Percentiles rank a stretch among this genome's conserved stretches.
These are phyloP conservation scores for Sisor rabdophorus DNA, from an alignment of 2,113 vertebrate species.

Conservation along the genomic window DNA sequence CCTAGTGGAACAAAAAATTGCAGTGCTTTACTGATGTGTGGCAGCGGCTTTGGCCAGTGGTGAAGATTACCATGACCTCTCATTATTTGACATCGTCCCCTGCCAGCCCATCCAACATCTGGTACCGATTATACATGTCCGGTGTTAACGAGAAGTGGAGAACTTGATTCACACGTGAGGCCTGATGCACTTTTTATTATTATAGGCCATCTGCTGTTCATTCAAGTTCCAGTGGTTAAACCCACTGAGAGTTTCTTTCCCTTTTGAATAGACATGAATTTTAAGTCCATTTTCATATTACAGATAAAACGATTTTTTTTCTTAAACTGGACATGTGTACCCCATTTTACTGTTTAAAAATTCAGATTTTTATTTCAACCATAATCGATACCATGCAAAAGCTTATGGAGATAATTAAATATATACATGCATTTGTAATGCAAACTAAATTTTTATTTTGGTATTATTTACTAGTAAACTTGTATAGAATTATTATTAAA, in stretches of 20 bases:
- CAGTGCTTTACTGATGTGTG: conserved; percentile 36
- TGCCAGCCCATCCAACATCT: conserved; percentile 50
- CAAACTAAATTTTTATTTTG: not conserved
- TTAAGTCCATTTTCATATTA: conserved; percentile 13
- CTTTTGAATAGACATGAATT: conserved; percentile 32
- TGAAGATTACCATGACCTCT: conserved; percentile 34
- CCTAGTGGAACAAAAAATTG: conserved; percentile 46
- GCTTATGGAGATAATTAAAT: not conserved
- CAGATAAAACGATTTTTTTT: conserved; percentile 21
- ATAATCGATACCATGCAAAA: not conserved
- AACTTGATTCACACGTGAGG: conserved; percentile 47
- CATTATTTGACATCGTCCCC: conserved; percentile 47
- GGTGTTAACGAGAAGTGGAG: conserved; percentile 43
- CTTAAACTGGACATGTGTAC: not conserved
- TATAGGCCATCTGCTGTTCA: conserved; percentile 47
- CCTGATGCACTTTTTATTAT: conserved; percentile 45
- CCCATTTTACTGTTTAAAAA: not conserved
- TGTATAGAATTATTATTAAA: no score
- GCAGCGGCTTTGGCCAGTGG: conserved; percentile 23
- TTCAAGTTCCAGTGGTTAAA: conserved; percentile 31
- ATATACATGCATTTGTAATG: conserved; percentile 3
- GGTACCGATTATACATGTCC: conserved; percentile 53
- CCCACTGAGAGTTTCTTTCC: conserved; percentile 22
- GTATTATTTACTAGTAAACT: not conserved
- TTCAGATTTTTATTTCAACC: not conserved